phyloP scores from a whole-genome alignment of 2,888 invertebrate genomes.

The Myopa tessellatipennis region DNA sequence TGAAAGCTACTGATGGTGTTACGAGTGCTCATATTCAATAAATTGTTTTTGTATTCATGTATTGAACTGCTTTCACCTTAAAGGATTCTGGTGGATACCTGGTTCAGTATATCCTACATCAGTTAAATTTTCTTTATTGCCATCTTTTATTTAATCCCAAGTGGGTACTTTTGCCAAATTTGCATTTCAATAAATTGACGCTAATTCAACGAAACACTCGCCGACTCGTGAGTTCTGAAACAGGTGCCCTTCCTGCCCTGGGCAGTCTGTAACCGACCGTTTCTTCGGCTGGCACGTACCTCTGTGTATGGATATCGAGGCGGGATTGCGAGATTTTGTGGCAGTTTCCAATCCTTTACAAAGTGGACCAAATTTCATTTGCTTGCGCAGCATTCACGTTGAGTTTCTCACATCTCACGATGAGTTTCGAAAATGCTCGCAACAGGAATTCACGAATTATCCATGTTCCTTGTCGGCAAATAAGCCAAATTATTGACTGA shows the following conservation, averaged over 20 bases:
- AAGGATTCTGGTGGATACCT: too few relatives aligned
- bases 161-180: not conserved
- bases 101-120: too few relatives aligned
- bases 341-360: conserved; percentile 13
- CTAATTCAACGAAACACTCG: not conserved
- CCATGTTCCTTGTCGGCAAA: conserved; percentile 5
- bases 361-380: conserved; percentile 28
- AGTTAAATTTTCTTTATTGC: too few relatives aligned
- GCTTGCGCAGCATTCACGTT: not conserved
- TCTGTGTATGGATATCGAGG: not conserved
- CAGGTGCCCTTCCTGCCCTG: too few relatives aligned
- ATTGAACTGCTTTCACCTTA: too few relatives aligned
- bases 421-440: not conserved
- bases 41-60: too few relatives aligned
- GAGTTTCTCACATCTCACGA: conserved; percentile 12
- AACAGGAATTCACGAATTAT: conserved; percentile 20
- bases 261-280: not conserved
- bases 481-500: conserved; percentile 38
- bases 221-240: not conserved
- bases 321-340: not conserved
- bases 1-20: too few relatives aligned
- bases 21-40: too few relatives aligned
- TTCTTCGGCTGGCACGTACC: conserved; percentile 27
- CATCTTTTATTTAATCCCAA: too few relatives aligned
- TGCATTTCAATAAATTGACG: not conserved